phyloP scores from a whole-genome alignment of 2,888 invertebrate species.

The Tenthredo mesomela region DNA sequence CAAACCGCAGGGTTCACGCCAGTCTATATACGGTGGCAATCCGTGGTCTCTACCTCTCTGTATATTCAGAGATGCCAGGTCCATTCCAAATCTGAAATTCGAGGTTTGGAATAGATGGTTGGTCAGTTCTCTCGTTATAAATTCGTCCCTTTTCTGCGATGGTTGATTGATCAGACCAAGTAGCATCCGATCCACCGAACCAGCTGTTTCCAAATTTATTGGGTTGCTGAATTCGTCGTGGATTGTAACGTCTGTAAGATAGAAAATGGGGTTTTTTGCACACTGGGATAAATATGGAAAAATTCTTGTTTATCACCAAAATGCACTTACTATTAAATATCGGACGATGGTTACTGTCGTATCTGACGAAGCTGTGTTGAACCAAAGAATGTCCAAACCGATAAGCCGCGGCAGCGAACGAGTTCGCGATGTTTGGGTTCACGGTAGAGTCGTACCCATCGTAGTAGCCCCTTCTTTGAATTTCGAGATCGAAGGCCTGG shows the following conservation, averaged over 20 bases:
- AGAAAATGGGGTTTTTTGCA: background rate
- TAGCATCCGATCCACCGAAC: conserved; percentile 89
- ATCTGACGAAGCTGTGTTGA: conserved; percentile 87
- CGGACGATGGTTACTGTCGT: conserved; percentile 85
- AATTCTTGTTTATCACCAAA: background rate
- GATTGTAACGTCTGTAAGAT: conserved; percentile 85
- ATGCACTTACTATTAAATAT: conserved; percentile 85
- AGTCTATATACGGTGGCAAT: conserved; percentile 88
- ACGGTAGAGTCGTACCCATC: conserved; percentile 84
- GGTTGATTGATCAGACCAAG: conserved; percentile 89
- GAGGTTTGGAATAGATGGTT: conserved; percentile 91
- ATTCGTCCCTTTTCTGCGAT: conserved; percentile 89
- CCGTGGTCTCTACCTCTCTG: conserved; percentile 94
- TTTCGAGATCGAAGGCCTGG: conserved; percentile 87
- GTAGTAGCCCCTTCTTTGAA: conserved; percentile 85
- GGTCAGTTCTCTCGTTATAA: conserved; percentile 89
- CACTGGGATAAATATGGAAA: background rate
- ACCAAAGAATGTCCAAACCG: conserved; percentile 93
- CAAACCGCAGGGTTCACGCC: conserved; percentile 90
- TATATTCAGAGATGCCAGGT: conserved; percentile 92
- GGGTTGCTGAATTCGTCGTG: conserved; percentile 88
- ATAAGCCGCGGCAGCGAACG: conserved; percentile 91
- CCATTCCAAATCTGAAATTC: conserved; percentile 88
- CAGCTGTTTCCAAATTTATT: conserved; percentile 85
- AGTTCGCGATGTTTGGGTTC: conserved; percentile 88